Conservation (phyloP, 2,113 vertebrate genomes). For the Alosa alosa region DNA sequence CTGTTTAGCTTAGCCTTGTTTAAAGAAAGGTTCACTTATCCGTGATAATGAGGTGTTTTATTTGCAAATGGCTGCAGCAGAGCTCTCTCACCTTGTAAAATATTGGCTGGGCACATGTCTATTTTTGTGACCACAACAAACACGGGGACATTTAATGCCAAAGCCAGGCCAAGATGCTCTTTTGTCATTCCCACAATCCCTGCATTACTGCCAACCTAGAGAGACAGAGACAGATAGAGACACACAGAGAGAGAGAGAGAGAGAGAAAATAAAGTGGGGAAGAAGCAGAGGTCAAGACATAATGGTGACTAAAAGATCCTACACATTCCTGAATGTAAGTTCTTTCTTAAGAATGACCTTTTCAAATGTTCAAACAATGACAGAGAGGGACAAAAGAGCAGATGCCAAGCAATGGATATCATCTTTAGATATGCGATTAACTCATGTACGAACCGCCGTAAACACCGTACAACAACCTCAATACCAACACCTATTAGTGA, state of each 20-base stretch:
- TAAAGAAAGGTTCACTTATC: background rate
- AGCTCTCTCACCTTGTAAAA: slow-evolving; percentile 82
- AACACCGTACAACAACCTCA: too few relatives aligned
- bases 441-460: too few relatives aligned
- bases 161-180: slow-evolving; percentile 89
- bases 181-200: slow-evolving; percentile 97
- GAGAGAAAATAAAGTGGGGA: background rate
- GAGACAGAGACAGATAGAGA: background rate
- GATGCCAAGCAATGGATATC: background rate
- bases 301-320: background rate
- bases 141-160: slow-evolving; percentile 91
- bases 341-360: background rate
- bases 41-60: background rate
- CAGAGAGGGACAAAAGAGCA: too few relatives aligned
- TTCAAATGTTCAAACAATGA: background rate
- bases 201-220: slow-evolving; percentile 91
- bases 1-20: background rate
- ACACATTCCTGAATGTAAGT: background rate
- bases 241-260: background rate
- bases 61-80: background rate
- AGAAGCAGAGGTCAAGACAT: background rate
- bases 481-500: too few relatives aligned
- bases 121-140: slow-evolving; percentile 97
- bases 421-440: too few relatives aligned
- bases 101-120: slow-evolving; percentile 96